Base-by-base conservation (phyloP, 2,888 invertebrate species). In the Chloroclystis v-ata region DNA sequence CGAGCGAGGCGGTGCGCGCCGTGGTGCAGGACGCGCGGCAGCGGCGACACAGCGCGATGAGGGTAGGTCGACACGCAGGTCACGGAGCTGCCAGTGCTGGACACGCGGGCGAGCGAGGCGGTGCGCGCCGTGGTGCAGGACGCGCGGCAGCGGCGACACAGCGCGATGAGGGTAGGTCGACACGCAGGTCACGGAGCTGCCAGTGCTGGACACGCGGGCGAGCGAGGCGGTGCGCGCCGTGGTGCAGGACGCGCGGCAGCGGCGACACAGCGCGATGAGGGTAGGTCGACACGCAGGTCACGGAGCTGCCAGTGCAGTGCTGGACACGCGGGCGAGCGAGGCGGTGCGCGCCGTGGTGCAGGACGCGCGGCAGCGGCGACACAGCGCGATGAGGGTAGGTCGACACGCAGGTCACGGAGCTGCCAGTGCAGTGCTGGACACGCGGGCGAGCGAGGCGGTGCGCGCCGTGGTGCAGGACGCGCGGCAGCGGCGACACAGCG, bases 21-120 rank as follows among this genome's bases (percentile, higher is more conserved):
- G n/a, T n/a, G n/a, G 89, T 97, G 4, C 93, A 93, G 60, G 91
- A 93, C 66, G 93, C 98, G 43, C 98, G 99, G n/a, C 82, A 97
- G 95, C n/a, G 96, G 94, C n/a, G 89, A 92, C 40, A 91, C 93
- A 0, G 91, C 95, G 12, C 91, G 93, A n/a, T n/a, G n/a, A n/a
- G n/a, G n/a, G 43, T 95, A 95, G 75, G 90, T 98, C 42, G 95
- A 98, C 77, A 91, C 95, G 28, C 95, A 95, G 64, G 87, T 92
- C 52, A 92, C 94, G 53, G 90, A 91, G 60, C 89, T 99, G 63
- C 93, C 95, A 1, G 90, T 89, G 24, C 80, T 93, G 9, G 96
- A 97, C 72, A 96, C 92, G 67, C 90, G 92, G 2, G 75, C 94
- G 49, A 97, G 94, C 49, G 87, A 90, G 43, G 91, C 94, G 46